A percentile compares a stretch with the other conserved stretches of the same genome.
These are phyloP conservation scores for Pangasianodon gigas DNA, from an alignment of 2,113 vertebrate genomes.

Conservation along the genomic window DNA sequence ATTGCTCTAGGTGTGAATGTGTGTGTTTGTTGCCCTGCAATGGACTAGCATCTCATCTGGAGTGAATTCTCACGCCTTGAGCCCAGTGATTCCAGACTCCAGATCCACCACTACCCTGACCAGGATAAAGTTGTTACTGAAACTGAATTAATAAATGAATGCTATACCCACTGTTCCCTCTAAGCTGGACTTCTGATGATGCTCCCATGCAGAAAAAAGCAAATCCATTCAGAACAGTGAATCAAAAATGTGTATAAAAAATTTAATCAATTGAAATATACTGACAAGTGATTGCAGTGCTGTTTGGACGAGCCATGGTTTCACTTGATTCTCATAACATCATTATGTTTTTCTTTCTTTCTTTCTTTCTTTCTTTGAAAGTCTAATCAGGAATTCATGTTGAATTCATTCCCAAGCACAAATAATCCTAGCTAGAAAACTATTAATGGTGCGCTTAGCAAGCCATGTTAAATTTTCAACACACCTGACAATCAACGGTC, in stretches of 20 bases:
- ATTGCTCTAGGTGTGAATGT: not conserved
- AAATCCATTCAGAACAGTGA: not conserved
- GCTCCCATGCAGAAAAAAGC: not conserved
- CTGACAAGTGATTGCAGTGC: not conserved
- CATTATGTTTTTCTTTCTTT: not conserved
- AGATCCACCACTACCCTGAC: not conserved
- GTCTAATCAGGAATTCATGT: not conserved
- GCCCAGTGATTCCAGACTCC: not conserved
- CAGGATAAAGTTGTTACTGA: not conserved
- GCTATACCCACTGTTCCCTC: not conserved
- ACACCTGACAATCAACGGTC: not conserved
- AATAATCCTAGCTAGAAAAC: no score
- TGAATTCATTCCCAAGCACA: not conserved
- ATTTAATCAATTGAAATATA: not conserved
- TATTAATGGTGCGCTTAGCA: no score
- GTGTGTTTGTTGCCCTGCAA: not conserved
- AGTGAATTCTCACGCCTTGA: not conserved
- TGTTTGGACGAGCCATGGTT: not conserved
- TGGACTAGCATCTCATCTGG: not conserved
- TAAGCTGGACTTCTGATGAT: not conserved
- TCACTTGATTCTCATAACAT: not conserved
- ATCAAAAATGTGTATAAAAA: not conserved
- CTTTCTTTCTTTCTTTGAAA: no score
- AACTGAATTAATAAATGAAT: not conserved
- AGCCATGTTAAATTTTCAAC: no score